Percentiles rank a stretch among this genome's conserved stretches.
phyloP scores from a whole-genome alignment of 2,888 invertebrate genomes.

The Pterostichus madidus region DNA sequence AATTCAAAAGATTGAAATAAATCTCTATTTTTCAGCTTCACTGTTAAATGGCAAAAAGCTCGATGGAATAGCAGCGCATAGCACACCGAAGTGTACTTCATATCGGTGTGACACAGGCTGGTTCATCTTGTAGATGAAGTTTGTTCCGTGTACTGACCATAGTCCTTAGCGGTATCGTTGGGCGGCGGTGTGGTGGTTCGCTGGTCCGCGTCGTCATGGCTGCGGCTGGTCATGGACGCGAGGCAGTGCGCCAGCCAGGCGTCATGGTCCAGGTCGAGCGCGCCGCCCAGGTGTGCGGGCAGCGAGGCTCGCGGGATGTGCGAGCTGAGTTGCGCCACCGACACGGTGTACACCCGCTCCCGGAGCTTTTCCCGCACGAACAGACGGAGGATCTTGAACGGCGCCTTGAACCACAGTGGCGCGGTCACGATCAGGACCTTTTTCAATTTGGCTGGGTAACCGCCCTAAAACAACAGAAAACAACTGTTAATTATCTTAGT shows the following conservation, averaged over 20 bases:
- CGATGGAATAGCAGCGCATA: no score
- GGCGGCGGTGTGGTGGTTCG: constrained; percentile 75
- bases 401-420: constrained; percentile 98
- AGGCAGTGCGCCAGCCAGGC: constrained; percentile 86
- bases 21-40: no score
- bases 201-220: constrained; percentile 79
- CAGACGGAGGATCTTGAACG: constrained; percentile 95
- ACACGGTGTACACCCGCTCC: constrained; percentile 97
- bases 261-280: constrained; percentile 91
- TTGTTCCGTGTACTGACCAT: neutral
- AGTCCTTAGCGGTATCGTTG: constrained; percentile 4
- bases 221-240: constrained; percentile 89
- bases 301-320: constrained; percentile 95
- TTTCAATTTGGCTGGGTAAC: constrained; percentile 97
- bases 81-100: no score
- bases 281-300: constrained; percentile 93
- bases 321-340: constrained; percentile 90
- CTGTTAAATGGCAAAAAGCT: no score
- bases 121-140: no score
- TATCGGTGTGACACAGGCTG: no score
- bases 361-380: constrained; percentile 97
- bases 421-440: constrained; percentile 98
- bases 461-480: constrained; percentile 84
- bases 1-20: no score
- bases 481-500: neutral